These are phyloP conservation scores for Cordilura impudica DNA, from an alignment of 2,888 invertebrate species.

Conservation along the genomic window DNA sequence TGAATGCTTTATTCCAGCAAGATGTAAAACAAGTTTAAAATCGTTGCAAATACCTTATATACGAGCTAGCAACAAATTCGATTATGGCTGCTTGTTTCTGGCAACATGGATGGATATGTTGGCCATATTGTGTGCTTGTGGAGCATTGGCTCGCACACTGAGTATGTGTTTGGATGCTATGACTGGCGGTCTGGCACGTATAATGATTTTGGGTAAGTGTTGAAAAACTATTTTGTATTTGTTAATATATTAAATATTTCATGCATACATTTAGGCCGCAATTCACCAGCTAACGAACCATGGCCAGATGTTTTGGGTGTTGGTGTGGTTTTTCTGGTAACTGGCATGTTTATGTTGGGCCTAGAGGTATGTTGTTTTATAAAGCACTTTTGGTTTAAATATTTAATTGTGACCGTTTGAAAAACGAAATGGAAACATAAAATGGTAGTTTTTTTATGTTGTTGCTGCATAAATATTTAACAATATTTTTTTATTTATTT, in stretches of 20 bases:
- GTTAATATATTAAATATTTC: conserved; percentile 28
- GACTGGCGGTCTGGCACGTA: conserved; percentile 79
- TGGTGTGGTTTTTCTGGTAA: conserved; percentile 79
- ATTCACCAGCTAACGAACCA: conserved; percentile 78
- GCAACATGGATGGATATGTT: conserved; percentile 80
- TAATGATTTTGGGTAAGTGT: conserved; percentile 78
- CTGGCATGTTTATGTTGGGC: conserved; percentile 81
- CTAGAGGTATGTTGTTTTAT: conserved; percentile 78
- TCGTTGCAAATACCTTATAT: conserved; percentile 77
- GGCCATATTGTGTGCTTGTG: conserved; percentile 79
- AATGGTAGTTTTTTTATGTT: conserved; percentile 13
- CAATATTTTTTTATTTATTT: conserved; percentile 13
- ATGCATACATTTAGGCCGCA: conserved; percentile 74
- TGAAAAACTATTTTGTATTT: not conserved
- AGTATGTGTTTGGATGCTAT: conserved; percentile 81
- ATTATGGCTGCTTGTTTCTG: conserved; percentile 78
- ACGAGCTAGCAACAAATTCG: conserved; percentile 78
- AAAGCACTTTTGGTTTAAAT: not conserved
- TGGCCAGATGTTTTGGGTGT: conserved; percentile 82
- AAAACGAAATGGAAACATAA: not conserved
- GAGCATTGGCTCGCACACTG: conserved; percentile 80
- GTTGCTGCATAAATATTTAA: conserved; percentile 29
- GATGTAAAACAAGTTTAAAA: conserved; percentile 75
- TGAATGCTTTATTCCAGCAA: conserved; percentile 67
- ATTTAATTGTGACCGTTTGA: not conserved